These are phyloP conservation scores for Sylvietta virens DNA, from an alignment of 2,113 vertebrate genomes.

Conservation along the genomic window DNA sequence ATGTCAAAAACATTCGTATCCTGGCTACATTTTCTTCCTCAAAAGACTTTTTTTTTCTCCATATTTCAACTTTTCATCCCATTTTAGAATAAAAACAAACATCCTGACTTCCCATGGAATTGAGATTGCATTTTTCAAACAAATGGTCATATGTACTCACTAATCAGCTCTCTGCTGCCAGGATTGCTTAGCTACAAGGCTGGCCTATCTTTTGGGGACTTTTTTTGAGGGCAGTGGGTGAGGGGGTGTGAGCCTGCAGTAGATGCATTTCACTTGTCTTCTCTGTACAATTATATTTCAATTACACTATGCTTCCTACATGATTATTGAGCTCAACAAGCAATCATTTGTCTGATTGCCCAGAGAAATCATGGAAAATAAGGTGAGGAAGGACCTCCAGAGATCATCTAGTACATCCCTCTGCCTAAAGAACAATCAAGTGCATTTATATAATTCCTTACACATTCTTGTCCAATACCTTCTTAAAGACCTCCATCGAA, in stretches of 20 bases:
- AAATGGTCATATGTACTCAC: conserved; percentile 12
- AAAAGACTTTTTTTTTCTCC: conserved; percentile 39
- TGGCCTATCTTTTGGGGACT: background rate
- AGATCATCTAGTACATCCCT: background rate
- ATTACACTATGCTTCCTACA: background rate
- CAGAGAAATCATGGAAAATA: conserved; percentile 6
- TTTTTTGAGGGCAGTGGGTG: background rate
- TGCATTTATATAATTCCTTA: background rate
- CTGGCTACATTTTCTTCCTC: conserved; percentile 56
- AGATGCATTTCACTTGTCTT: background rate
- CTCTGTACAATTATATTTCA: background rate
- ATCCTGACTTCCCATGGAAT: conserved; percentile 47
- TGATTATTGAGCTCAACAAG: conserved; percentile 27
- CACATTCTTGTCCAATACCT: background rate
- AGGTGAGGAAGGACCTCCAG: background rate
- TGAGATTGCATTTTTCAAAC: conserved; percentile 39
- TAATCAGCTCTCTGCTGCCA: background rate
- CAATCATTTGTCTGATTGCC: conserved; percentile 1
- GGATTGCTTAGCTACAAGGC: background rate
- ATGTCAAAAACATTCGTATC: conserved; percentile 67
- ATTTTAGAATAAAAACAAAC: conserved; percentile 61
- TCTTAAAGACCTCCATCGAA: background rate
- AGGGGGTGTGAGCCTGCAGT: background rate
- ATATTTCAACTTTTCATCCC: conserved; percentile 60
- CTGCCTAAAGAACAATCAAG: background rate